phyloP scores from a whole-genome alignment of 2,888 invertebrate genomes.

The Sabatieria punctata region DNA sequence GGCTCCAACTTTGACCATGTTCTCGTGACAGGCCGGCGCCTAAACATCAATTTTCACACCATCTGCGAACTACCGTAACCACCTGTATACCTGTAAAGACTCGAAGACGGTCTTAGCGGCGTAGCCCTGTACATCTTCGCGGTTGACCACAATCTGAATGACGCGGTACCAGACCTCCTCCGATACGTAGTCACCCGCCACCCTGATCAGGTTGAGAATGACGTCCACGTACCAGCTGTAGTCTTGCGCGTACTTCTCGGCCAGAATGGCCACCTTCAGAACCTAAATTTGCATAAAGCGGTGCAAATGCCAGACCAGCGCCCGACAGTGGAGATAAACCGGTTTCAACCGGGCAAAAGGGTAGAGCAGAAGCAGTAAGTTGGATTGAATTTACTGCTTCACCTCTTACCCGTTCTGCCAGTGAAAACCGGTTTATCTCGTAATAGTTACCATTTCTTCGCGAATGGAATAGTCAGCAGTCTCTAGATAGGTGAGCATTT shows the following conservation, averaged over 20 bases:
- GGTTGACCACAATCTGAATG: conserved; percentile 96
- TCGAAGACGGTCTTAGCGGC: conserved; percentile 99
- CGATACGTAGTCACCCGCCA: conserved; percentile 98
- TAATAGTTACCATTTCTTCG: conserved; percentile 98
- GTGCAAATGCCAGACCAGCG: not conserved
- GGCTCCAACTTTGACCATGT: conserved; percentile 99
- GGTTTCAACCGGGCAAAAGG: too few species aligned
- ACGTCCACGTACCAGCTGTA: conserved; percentile 96
- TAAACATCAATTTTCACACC: conserved; percentile 46
- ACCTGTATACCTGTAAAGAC: conserved; percentile 19
- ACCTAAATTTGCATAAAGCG: conserved; percentile 38
- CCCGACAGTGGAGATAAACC: too few species aligned
- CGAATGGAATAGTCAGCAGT: conserved; percentile 98
- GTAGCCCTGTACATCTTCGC: conserved; percentile 98
- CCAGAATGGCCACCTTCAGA: conserved; percentile 91
- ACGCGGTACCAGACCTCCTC: conserved; percentile 97
- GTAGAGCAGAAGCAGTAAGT: too few species aligned
- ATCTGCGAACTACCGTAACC: not conserved
- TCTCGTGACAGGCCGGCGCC: conserved; percentile 98
- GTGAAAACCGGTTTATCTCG: too few species aligned
- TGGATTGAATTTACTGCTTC: too few species aligned
- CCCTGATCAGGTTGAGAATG: conserved; percentile 90
- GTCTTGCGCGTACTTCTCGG: conserved; percentile 98
- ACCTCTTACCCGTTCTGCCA: too few species aligned
- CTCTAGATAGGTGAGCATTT: conserved; percentile 96